These are phyloP conservation scores for Fistularia commersonii DNA, from an alignment of 2,797 vertebrate genomes.

Conservation along the genomic window DNA sequence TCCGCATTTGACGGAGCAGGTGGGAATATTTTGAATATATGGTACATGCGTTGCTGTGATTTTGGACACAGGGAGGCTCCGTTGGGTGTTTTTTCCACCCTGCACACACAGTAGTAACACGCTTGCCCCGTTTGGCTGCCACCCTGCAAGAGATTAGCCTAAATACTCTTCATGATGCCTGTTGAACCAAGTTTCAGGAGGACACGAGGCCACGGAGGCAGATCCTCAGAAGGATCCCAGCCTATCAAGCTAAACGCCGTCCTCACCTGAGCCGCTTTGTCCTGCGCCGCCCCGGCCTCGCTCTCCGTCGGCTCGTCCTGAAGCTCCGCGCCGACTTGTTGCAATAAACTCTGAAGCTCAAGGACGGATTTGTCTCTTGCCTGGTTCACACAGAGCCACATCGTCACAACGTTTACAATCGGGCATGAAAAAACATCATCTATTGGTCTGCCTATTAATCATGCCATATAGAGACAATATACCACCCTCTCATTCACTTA, in stretches of 20 bases:
- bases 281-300: conserved; percentile 6
- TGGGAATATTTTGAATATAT: no score
- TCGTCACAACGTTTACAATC: background rate
- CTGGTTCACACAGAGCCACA: conserved; percentile 27
- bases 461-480: no score
- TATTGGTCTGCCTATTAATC: no score
- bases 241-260: conserved; percentile 23
- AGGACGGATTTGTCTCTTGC: conserved; percentile 36
- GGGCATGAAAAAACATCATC: no score
- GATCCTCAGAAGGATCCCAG: conserved; percentile 42
- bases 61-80: conserved; percentile 2
- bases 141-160: conserved; percentile 66
- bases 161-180: conserved; percentile 60
- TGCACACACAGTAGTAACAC: conserved; percentile 33
- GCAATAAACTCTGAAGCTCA: conserved; percentile 49
- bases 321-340: conserved; percentile 48
- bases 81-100: conserved; percentile 13
- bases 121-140: conserved; percentile 54
- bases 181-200: conserved; percentile 14
- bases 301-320: conserved; percentile 26
- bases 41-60: no score
- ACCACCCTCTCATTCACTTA: no score
- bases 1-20: no score
- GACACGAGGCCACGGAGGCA: conserved; percentile 31
- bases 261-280: conserved; percentile 51